Base-by-base conservation (phyloP, 2,113 vertebrate species). In the Salvator merianae region DNA sequence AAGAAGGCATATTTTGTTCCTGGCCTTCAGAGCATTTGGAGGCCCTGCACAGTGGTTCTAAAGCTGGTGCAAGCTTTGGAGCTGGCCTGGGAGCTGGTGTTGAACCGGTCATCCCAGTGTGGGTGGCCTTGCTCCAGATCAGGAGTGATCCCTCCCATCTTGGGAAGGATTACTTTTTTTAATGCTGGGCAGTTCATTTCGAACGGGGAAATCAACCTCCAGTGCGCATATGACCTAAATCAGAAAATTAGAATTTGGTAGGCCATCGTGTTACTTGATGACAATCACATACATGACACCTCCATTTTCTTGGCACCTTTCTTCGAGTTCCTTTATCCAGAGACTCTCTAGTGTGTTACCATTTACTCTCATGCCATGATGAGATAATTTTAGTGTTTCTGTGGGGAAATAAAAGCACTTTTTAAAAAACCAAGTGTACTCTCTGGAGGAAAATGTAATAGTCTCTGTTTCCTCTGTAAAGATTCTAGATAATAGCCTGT, bases 381-480 rank as follows among this genome's bases (percentile, higher is more conserved):
- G 66, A 26, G 28, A 34, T 77, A 78, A 70, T 36, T 30, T 71
- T 70, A 55, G 65, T 59, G 50, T 84, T 78, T 62, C 65, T 62
- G 20, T 30, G 18, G 5, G 7, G 30, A 40, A 43, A 55, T 47
- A 36, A 59, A 30, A 7, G 24, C 16, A 63, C 36, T 10, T 76
- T 47, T 47, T 7, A 47, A 47, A 47, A 47, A 74, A 70, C 77
- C 47, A 84, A 43, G 20, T 63, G 22, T 62, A 30, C 30, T 84
- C 66, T 78, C 36, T 32, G 53, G 50, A 71, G 53, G 36, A 78
- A 43, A 84, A 71, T 63, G 66, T 78, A 84, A 84, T 62, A 32
- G 30, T 28, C 36, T 69, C 63, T 77, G 47, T 77, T 77, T 70
- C 74, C 66, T 65, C 66, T 78, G 75, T 71, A 84, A 84, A 84